A percentile compares a stretch with the other conserved stretches of the same genome.
Conservation (phyloP, 2,113 vertebrate species). For the Xenopus laevis region DNA sequence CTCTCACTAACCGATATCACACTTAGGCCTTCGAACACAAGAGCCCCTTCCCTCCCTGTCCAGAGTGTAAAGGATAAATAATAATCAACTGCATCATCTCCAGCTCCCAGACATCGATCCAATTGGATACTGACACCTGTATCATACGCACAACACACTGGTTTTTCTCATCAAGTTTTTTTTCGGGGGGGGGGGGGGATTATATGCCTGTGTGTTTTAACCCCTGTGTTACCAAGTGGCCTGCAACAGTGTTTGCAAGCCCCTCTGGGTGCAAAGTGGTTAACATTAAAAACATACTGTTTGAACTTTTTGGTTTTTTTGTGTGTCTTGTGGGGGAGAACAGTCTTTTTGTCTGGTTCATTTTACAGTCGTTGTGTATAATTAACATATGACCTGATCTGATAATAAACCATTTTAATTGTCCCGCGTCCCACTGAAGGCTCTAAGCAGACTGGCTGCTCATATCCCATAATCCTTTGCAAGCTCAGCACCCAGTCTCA, state of each 20-base stretch:
- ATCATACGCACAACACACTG: slow-evolving; percentile 34
- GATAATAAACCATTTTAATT: slow-evolving; percentile 59
- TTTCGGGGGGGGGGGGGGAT: slow-evolving; percentile 12
- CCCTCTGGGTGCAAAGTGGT: slow-evolving; percentile 57
- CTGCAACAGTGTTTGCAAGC: slow-evolving; percentile 51
- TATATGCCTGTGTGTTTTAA: slow-evolving; percentile 44
- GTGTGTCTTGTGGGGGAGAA: slow-evolving; percentile 61
- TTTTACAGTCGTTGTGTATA: slow-evolving; percentile 73
- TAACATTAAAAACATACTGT: slow-evolving; percentile 50
- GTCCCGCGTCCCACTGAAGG: slow-evolving; percentile 66
- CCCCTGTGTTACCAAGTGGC: slow-evolving; percentile 38
- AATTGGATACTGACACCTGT: slow-evolving; percentile 51
- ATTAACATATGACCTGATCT: slow-evolving; percentile 57
- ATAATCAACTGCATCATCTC: slow-evolving; percentile 53
- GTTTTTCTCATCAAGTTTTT: slow-evolving; percentile 17
- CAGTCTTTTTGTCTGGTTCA: slow-evolving; percentile 53
- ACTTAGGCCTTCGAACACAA: slow-evolving; percentile 73
- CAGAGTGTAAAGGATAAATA: slow-evolving; percentile 40
- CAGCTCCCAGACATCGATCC: slow-evolving; percentile 67
- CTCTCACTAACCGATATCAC: slow-evolving; percentile 70
- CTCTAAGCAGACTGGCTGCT: slow-evolving; percentile 69
- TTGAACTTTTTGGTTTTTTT: slow-evolving; percentile 55
- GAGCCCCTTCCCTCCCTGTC: slow-evolving; percentile 53
- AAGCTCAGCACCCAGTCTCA: slow-evolving; percentile 66
- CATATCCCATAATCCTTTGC: slow-evolving; percentile 64